Base-by-base conservation (phyloP, 2,888 invertebrate genomes). In the Alsophila aescularia region DNA sequence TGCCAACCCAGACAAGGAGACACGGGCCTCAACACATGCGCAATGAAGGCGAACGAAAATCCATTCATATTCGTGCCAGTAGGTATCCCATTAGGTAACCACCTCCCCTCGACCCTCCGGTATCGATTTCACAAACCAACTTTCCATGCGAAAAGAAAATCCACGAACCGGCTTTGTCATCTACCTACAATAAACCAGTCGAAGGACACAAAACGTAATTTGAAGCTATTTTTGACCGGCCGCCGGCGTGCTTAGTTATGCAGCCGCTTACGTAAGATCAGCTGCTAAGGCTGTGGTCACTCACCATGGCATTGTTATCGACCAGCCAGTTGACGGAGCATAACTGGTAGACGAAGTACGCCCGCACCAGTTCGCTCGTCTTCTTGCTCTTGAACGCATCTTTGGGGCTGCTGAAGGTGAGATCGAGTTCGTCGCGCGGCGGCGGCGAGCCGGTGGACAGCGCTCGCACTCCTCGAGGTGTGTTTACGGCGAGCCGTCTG, bases 351-450 rank as follows among this genome's bases (percentile, higher is more conserved):
- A 99, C 98, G 77, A 98, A 74, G 83, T 97, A 96, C 34, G 98
- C 98, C 66, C 99, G 93, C 45, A 98, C 79, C 68, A 99, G 93
- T 90, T 99, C 98, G 91, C 94, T 95, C 67, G 96, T 98, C 72
- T 97, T 97, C 93, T 99, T 99, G 90, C 98, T 98, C 86, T 97
- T 97, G 93, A 98, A 99, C 18, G 98, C 96, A 68, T 98, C 97
- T 73, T 95, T 93, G 18, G 97, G 95, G 93, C 98, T 96, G 86
- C 95, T 95, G 90, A 99, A 99, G 67, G 93, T 93, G 63, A 96
- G 93, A 87, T 98, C 98, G 69, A 98, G 92, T 2, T 95, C 95
- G 86, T 97, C 97, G 37, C 84, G 83, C 8, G 75, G 75, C 6
- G 78, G 65, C 15, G 78, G 68, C 45, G 83, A 62, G 54, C 74